Percentiles rank a stretch among this genome's conserved stretches.
These are phyloP conservation scores for Popillia japonica DNA, from an alignment of 1,140 invertebrate species.

Conservation along the genomic window DNA sequence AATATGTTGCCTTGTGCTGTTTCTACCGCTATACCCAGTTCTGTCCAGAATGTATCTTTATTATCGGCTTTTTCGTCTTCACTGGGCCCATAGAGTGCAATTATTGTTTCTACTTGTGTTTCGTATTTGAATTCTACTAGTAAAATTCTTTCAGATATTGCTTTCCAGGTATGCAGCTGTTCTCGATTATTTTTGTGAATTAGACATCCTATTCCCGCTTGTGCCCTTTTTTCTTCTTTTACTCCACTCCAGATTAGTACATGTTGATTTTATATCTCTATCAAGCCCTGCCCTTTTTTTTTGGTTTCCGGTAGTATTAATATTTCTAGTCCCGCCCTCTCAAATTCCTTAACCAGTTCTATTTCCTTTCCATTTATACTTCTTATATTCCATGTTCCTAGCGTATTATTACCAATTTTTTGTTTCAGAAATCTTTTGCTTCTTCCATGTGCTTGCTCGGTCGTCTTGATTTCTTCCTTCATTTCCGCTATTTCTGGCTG, in stretches of 20 bases:
- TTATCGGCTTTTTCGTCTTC: conserved; percentile 36
- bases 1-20: conserved; percentile 1
- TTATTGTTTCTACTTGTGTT: conserved; percentile 2
- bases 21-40: conserved; percentile 23
- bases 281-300: conserved; percentile 34
- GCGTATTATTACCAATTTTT: conserved; percentile 27
- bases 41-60: conserved; percentile 40
- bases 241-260: conserved; percentile 39
- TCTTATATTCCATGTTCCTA: conserved; percentile 43
- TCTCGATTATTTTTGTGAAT: conserved; percentile 16
- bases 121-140: conserved; percentile 15
- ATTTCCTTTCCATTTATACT: conserved; percentile 38
- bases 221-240: not conserved
- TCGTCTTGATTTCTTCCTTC: conserved; percentile 12
- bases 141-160: conserved; percentile 36
- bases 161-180: conserved; percentile 19
- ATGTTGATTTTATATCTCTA: conserved; percentile 17
- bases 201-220: conserved; percentile 37
- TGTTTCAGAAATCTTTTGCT: not conserved
- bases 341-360: conserved; percentile 39
- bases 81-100: conserved; percentile 29
- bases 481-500: not conserved
- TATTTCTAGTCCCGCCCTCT: conserved; percentile 38
- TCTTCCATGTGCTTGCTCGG: not conserved
- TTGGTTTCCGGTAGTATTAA: conserved; percentile 40